Percentiles rank a stretch among this genome's conserved stretches.
phyloP scores from a whole-genome alignment of 2,888 invertebrate species.

The Watsonalla binaria region DNA sequence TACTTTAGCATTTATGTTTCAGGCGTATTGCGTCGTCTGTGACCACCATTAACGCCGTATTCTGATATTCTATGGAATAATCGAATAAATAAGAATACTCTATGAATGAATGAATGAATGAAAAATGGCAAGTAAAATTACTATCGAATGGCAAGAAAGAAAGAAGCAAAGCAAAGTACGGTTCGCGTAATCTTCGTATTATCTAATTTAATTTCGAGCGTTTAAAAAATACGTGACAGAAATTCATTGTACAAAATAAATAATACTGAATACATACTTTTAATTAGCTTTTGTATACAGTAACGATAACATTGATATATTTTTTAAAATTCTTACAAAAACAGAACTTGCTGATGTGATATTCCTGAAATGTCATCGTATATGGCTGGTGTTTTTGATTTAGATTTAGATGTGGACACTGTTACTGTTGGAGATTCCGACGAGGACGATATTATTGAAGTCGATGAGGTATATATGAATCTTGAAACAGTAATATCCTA shows the following conservation, averaged over 20 bases:
- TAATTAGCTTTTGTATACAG: not conserved
- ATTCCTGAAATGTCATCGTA: slow-evolving; percentile 78
- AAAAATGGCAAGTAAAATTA: too few relatives aligned
- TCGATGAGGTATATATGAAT: slow-evolving; percentile 85
- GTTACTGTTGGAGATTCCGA: slow-evolving; percentile 85
- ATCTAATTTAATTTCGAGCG: not conserved
- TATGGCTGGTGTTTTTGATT: slow-evolving; percentile 95
- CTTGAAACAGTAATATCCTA: slow-evolving; percentile 12
- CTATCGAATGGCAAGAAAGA: too few relatives aligned
- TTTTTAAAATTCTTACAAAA: slow-evolving; percentile 17
- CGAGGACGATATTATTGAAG: slow-evolving; percentile 93
- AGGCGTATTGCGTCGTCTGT: too few relatives aligned
- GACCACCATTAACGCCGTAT: too few relatives aligned
- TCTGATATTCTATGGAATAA: too few relatives aligned
- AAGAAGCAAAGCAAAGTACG: too few relatives aligned
- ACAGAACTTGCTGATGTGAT: slow-evolving; percentile 69
- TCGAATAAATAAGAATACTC: too few relatives aligned
- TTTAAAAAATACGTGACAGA: not conserved
- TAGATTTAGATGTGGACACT: slow-evolving; percentile 87
- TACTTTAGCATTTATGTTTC: too few relatives aligned
- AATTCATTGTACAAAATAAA: not conserved
- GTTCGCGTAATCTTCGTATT: too few relatives aligned
- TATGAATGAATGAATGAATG: too few relatives aligned
- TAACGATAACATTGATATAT: not conserved
- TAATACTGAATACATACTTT: not conserved